Conservation (phyloP, 1,140 invertebrate genomes). For the Zaprionus ornatus region DNA sequence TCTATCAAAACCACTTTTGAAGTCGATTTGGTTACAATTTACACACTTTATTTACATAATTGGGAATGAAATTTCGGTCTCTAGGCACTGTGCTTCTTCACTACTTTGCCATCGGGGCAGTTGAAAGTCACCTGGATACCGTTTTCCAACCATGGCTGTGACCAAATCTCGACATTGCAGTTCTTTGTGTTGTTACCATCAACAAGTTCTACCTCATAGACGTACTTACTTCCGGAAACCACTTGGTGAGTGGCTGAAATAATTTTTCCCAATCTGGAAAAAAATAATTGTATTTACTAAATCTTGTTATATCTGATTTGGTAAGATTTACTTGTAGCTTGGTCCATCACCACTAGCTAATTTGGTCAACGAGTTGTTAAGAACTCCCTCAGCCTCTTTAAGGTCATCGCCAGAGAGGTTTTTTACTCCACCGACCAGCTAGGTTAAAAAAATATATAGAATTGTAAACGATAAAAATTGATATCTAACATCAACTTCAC, state of each 20-base stretch:
- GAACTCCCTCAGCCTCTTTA: conserved; percentile 23
- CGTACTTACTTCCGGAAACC: conserved; percentile 39
- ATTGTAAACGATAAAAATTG: background rate
- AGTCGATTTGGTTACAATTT: background rate
- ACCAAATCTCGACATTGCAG: conserved; percentile 49
- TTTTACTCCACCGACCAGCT: background rate
- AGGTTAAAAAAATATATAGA: background rate
- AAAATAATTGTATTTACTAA: background rate
- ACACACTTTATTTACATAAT: background rate
- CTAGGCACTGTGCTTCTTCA: conserved; percentile 31
- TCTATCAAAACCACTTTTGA: background rate
- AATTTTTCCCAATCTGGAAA: conserved; percentile 37
- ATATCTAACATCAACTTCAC: background rate
- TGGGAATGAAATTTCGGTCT: background rate
- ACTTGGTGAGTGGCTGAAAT: conserved; percentile 40
- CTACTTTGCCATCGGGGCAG: conserved; percentile 34
- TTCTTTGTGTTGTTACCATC: conserved; percentile 31
- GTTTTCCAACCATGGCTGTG: conserved; percentile 44
- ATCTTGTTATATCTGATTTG: background rate
- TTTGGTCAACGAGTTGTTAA: conserved; percentile 34
- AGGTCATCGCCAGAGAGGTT: conserved; percentile 35
- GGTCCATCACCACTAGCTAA: conserved; percentile 52
- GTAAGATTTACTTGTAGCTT: conserved; percentile 40
- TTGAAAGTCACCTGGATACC: conserved; percentile 49
- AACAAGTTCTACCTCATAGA: conserved; percentile 40